Base-by-base conservation (phyloP, 1,140 invertebrate species). In the Tenebrio molitor region DNA sequence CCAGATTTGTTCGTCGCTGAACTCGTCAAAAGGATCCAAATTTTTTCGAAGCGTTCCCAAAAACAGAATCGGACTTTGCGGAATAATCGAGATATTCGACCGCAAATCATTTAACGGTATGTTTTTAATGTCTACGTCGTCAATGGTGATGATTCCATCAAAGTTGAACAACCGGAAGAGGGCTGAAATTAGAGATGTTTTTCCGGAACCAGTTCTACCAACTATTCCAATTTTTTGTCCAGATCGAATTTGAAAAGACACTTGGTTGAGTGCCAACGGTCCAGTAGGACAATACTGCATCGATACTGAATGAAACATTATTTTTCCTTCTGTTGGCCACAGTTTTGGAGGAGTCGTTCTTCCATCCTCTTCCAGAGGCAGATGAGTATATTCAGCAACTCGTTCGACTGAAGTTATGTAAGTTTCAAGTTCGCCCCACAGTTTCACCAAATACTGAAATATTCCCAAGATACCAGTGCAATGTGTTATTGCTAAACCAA, bases 1-100 rank as follows among this genome's bases (percentile, higher is more conserved):
- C 29, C 29, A 33, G 29, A 33, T 33, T 33, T 33, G n/a, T n/a
- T n/a, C n/a, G n/a, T n/a, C n/a, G n/a, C n/a, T 33, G 0, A 10
- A 33, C 4, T 33, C 29, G 29, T 4, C 4, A 33, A 5, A 33
- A n/a, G n/a, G n/a, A n/a, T n/a, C n/a, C n/a, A n/a, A n/a, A n/a
- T n/a, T n/a, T n/a, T n/a, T n/a, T n/a, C 29, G 29, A 10, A 33
- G 29, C 4, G 4, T 33, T 33, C 29, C 29, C 10, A 10, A 33
- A 21, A 95, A 96, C 0, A 96, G 83, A 0, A 95, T 88, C 0
- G 93, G 92, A 68, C 90, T 91, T 82, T 95, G 93, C 4, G 94
- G 94, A 73, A 95, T 93, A 34, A 94, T 93, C 0, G 91, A 90
- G n/a, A 96, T 89, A 63, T 86, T 86, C 14, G 85, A 85, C 14